A percentile compares a stretch with the other conserved stretches of the same genome.
Conservation (phyloP, 1,140 invertebrate species). For the Hormaphis cornu region DNA sequence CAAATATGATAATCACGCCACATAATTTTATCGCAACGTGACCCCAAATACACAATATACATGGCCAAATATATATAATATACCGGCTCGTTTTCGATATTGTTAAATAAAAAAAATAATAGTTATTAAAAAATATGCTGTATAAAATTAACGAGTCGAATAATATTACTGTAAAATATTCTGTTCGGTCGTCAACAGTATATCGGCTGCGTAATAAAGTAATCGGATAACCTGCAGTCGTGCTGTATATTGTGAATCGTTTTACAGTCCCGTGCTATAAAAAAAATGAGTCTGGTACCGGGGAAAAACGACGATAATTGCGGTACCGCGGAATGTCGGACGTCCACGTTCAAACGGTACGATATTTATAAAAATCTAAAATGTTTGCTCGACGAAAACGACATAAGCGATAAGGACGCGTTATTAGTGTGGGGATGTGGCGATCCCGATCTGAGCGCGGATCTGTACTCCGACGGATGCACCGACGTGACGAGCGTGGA, state of each 20-base stretch:
- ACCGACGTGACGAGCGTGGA: slow-evolving; percentile 81
- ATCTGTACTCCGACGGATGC: slow-evolving; percentile 83
- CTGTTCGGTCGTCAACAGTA: not conserved
- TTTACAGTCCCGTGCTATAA: no score
- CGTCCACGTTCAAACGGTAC: slow-evolving; percentile 85
- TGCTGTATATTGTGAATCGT: no score
- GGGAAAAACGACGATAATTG: slow-evolving; percentile 79
- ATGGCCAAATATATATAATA: no score
- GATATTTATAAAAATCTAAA: slow-evolving; percentile 86
- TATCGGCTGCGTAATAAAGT: no score
- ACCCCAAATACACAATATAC: no score
- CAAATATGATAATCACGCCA: no score
- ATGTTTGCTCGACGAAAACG: slow-evolving; percentile 77
- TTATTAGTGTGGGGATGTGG: slow-evolving; percentile 87
- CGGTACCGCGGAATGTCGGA: slow-evolving; percentile 73
- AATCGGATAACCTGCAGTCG: no score
- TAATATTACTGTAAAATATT: not conserved
- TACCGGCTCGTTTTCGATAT: no score
- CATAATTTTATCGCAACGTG: no score
- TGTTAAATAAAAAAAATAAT: no score
- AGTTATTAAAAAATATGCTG: no score
- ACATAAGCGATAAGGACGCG: slow-evolving; percentile 71
- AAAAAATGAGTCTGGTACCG: slow-evolving; percentile 58
- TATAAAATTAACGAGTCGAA: no score
- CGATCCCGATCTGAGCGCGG: slow-evolving; percentile 81